A percentile compares a stretch with the other conserved stretches of the same genome.
Evolutionary conservation across 2,888 invertebrate genomes (phyloP).

Genomic region (Drosophila histrio): DNA sequence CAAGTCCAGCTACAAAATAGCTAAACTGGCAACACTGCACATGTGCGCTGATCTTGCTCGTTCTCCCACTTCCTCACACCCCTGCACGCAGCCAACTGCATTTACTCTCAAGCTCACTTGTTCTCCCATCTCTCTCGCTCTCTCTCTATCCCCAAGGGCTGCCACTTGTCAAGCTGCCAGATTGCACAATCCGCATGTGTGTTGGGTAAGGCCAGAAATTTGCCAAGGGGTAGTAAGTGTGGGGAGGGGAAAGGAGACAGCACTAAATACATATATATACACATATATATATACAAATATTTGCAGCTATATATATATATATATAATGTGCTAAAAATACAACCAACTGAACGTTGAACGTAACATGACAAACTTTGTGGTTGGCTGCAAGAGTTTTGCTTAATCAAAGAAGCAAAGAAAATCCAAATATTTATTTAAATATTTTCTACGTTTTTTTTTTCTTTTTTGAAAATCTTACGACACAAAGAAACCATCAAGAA

Average conservation of each 20-base stretch:
- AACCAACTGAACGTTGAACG: not conserved
- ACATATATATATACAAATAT: constrained; percentile 2
- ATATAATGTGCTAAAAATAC: constrained; percentile 16
- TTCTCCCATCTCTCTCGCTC: not conserved
- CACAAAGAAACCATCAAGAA: constrained; percentile 22
- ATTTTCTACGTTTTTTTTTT: not conserved
- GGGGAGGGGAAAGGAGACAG: not conserved
- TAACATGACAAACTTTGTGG: constrained; percentile 4
- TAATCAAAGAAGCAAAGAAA: constrained; percentile 19
- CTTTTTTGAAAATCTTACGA: constrained; percentile 18
- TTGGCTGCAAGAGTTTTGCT: constrained; percentile 14
- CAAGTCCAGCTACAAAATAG: too few relatives aligned
- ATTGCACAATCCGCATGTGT: constrained; percentile 59
- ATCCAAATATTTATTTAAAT: constrained; percentile 8
- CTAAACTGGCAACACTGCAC: too few relatives aligned
- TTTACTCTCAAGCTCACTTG: too few relatives aligned
- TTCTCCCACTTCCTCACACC: too few relatives aligned
- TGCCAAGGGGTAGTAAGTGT: not conserved
- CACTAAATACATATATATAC: not conserved
- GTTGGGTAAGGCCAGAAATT: constrained; percentile 66
- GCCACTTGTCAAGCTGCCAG: constrained; percentile 69
- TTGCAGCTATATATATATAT: constrained; percentile 17
- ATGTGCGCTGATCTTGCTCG: too few relatives aligned
- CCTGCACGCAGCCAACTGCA: not conserved
- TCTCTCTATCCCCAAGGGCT: constrained; percentile 42